Conservation (phyloP, 2,113 vertebrate genomes). For the Cynopterus brachyotis region DNA sequence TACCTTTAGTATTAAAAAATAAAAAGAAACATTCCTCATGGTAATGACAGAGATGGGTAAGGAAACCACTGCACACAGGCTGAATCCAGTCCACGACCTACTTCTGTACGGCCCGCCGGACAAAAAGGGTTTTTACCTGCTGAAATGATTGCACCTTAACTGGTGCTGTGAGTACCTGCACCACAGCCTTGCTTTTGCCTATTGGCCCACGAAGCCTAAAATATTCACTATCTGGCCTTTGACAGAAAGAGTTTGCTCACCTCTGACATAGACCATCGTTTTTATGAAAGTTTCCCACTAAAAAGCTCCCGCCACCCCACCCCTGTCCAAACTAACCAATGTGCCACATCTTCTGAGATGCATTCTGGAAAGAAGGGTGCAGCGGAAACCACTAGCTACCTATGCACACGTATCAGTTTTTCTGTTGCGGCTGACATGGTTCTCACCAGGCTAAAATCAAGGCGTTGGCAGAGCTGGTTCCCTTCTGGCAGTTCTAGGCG, state of each 20-base stretch:
- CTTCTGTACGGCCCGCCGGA: not conserved
- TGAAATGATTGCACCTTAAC: not conserved
- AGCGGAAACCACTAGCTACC: not conserved
- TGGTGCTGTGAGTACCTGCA: not conserved
- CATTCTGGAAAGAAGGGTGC: not conserved
- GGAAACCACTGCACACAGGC: not conserved
- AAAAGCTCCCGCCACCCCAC: not conserved
- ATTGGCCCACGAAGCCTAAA: not conserved
- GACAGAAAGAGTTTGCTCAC: not conserved
- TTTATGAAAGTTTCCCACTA: not conserved
- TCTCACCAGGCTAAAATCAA: not conserved
- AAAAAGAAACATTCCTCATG: not conserved
- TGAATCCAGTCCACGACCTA: not conserved
- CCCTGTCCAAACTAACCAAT: not conserved
- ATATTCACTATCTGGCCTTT: not conserved
- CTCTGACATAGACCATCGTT: not conserved
- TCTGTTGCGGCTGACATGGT: not conserved
- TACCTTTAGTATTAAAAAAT: not conserved
- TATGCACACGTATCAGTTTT: too few species aligned
- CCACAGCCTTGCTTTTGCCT: not conserved
- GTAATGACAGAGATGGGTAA: not conserved
- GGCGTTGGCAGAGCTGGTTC: not conserved
- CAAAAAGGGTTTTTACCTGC: not conserved
- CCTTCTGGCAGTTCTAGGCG: not conserved
- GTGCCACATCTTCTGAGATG: not conserved